These are phyloP conservation scores for Cyprinodon diabolis DNA, from an alignment of 2,797 vertebrate species.

Conservation along the genomic window DNA sequence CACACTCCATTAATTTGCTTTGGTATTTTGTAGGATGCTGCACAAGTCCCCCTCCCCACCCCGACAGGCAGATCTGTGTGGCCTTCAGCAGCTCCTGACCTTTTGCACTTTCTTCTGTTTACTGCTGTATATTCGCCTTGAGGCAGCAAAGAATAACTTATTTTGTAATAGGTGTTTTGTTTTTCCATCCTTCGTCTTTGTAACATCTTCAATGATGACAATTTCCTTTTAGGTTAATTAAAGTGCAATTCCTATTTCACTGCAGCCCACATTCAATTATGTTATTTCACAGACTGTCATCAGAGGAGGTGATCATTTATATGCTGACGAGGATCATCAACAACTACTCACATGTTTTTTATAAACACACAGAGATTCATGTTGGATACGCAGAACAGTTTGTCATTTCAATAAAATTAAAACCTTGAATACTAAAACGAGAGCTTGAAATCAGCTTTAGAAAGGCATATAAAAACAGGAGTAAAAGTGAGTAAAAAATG, in stretches of 20 bases:
- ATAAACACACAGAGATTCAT: neutral
- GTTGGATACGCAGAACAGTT: neutral
- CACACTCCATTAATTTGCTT: neutral
- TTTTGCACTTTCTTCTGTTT: conserved; percentile 13
- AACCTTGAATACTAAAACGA: conserved; percentile 4
- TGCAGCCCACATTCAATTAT: conserved; percentile 49
- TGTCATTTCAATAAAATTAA: conserved; percentile 17
- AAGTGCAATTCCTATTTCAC: conserved; percentile 48
- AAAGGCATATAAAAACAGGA: neutral
- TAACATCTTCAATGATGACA: conserved; percentile 49
- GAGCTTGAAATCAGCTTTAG: neutral
- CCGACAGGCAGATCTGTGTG: neutral
- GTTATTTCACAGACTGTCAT: conserved; percentile 26
- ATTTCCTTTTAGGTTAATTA: conserved; percentile 54
- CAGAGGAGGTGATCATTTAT: conserved; percentile 29
- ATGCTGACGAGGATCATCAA: conserved; percentile 3
- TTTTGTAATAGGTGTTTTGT: conserved; percentile 36
- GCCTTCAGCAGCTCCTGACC: conserved; percentile 12
- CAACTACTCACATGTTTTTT: neutral
- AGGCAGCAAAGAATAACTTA: conserved; percentile 35
- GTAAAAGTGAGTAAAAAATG: too few relatives aligned
- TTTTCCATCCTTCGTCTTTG: conserved; percentile 47
- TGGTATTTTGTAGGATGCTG: neutral
- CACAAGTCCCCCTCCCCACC: conserved; percentile 2
- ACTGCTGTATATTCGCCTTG: conserved; percentile 29